These are phyloP conservation scores for Drosophila pullipes DNA, from an alignment of 2,888 invertebrate species.

Conservation along the genomic window DNA sequence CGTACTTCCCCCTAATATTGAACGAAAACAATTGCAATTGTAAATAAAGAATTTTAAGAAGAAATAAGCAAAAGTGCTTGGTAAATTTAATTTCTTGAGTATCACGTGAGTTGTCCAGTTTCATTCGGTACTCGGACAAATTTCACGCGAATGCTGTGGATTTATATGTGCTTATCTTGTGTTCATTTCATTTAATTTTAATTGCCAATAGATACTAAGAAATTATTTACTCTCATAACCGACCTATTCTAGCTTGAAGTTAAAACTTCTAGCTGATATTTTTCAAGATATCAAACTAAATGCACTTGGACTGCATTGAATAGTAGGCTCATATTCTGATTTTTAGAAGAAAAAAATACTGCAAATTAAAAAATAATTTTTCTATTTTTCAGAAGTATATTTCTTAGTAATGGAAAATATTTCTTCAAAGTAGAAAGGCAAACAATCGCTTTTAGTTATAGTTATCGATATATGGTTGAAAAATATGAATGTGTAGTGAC, in stretches of 20 bases:
- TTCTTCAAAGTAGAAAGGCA: not conserved
- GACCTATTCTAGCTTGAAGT: not conserved
- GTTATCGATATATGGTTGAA: not conserved
- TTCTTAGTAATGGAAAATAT: not conserved
- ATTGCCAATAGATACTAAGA: not conserved
- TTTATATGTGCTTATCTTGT: not conserved
- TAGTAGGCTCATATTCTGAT: not conserved
- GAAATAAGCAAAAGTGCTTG: not conserved
- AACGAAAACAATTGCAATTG: not conserved
- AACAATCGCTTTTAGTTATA: not conserved
- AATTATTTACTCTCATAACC: not conserved
- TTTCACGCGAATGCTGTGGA: not conserved
- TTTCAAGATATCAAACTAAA: not conserved
- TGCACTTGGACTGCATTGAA: no score
- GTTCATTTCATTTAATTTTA: not conserved
- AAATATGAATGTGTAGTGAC: not conserved
- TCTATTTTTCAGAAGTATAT: not conserved
- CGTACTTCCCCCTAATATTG: slow-evolving; percentile 5
- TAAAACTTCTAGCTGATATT: no score
- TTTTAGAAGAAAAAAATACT: not conserved
- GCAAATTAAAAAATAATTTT: not conserved
- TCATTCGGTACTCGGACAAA: not conserved
- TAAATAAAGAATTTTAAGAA: not conserved
- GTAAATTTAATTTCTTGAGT: not conserved
- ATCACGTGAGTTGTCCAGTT: not conserved